phyloP scores from a whole-genome alignment of 2,113 vertebrate genomes.

The Coryphaenoides rupestris region DNA sequence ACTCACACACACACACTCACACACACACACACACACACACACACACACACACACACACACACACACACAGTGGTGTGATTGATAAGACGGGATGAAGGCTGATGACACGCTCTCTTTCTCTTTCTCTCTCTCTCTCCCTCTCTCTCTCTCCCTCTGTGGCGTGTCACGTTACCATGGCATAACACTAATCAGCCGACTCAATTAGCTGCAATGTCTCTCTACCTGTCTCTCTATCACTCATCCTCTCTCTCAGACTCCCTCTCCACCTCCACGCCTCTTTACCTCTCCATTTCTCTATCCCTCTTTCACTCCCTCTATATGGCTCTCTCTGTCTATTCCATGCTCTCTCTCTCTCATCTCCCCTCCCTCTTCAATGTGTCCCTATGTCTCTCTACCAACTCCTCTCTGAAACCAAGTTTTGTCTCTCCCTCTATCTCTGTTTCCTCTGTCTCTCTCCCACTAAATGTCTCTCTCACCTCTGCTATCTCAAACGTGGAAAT shows the following conservation, averaged over 20 bases:
- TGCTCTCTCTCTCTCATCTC: not conserved
- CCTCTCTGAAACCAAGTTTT: too few relatives aligned
- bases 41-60: not conserved
- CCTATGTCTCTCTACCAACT: not conserved
- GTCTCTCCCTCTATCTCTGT: too few relatives aligned
- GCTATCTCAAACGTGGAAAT: too few relatives aligned
- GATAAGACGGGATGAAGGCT: constrained; percentile 26
- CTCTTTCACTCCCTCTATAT: not conserved
- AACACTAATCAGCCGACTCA: too few relatives aligned
- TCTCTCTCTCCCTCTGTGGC: not conserved
- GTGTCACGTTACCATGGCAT: too few relatives aligned
- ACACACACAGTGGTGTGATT: too few relatives aligned
- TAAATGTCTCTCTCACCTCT: too few relatives aligned
- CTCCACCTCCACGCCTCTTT: not conserved
- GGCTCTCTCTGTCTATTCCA: not conserved
- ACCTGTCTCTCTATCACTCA: not conserved
- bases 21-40: constrained; percentile 24
- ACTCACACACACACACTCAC: constrained; percentile 8
- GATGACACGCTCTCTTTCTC: constrained; percentile 26
- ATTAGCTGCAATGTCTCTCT: not conserved
- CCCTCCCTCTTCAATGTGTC: not conserved
- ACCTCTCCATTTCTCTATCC: not conserved
- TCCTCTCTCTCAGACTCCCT: too few relatives aligned
- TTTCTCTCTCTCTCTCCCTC: not conserved
- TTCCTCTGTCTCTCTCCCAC: too few relatives aligned